phyloP scores from a whole-genome alignment of 2,797 vertebrate species.

The Hipposideros larvatus region DNA sequence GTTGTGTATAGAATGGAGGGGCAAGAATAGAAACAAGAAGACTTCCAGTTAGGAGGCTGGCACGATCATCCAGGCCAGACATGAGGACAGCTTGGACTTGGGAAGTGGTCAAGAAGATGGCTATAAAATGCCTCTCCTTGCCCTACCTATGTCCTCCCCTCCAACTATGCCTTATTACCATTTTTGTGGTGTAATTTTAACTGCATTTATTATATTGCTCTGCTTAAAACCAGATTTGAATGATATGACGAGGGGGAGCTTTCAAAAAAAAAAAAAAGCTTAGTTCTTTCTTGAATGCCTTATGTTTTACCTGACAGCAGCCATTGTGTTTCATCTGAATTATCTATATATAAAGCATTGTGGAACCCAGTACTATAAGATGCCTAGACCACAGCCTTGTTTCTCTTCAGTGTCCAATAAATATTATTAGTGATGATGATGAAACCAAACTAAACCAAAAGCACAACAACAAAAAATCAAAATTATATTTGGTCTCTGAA shows the following conservation, averaged over 20 bases:
- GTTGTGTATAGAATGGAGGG: background rate
- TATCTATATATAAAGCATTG: background rate
- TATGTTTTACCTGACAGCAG: background rate
- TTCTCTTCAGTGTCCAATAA: background rate
- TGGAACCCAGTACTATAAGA: background rate
- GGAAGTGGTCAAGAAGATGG: background rate
- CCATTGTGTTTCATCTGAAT: background rate
- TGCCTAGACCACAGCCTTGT: background rate
- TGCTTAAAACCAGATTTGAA: slow-evolving; percentile 8
- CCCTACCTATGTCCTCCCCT: background rate
- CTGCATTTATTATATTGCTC: background rate
- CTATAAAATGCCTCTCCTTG: background rate
- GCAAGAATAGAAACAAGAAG: background rate
- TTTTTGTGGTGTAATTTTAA: background rate
- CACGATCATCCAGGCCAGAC: background rate
- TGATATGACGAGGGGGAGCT: background rate
- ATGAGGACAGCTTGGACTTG: background rate
- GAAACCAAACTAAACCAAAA: background rate
- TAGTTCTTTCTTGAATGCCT: background rate
- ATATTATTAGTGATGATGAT: background rate
- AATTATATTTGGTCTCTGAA: background rate
- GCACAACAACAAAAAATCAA: background rate
- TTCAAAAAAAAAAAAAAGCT: background rate
- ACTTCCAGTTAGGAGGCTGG: background rate
- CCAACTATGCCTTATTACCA: background rate